Evolutionary conservation across 2,888 invertebrate genomes (phyloP).

Genomic region (Dryococelus australis): DNA sequence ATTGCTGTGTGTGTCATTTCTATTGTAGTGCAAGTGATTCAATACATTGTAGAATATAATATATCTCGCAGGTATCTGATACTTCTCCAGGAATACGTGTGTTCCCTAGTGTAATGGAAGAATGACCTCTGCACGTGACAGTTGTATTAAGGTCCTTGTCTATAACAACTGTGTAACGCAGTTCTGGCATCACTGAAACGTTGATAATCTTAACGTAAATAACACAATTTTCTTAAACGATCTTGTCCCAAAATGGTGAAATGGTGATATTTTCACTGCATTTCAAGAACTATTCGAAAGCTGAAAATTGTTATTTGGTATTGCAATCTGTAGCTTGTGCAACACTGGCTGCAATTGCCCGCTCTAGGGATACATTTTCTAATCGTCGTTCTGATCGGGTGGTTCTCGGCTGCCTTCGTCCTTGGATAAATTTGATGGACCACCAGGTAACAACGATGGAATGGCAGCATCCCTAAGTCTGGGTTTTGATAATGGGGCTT

Average conservation of each 20-base stretch:
- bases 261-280: background rate
- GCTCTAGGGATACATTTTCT: background rate
- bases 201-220: background rate
- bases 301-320: background rate
- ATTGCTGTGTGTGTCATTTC: background rate
- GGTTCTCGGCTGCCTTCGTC: background rate
- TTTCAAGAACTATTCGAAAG: background rate
- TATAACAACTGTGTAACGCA: background rate
- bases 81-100: background rate
- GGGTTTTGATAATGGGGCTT: background rate
- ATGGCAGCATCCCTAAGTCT: background rate
- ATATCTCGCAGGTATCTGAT: background rate
- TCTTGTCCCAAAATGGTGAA: background rate
- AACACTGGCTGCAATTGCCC: background rate
- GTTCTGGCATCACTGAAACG: background rate
- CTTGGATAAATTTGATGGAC: background rate
- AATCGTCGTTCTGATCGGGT: background rate
- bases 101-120: background rate
- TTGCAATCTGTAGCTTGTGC: background rate
- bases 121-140: background rate
- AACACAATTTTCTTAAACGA: background rate
- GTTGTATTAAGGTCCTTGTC: background rate
- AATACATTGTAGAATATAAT: background rate
- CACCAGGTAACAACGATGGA: background rate
- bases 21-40: background rate